A percentile compares a stretch with the other conserved stretches of the same genome.
Evolutionary conservation across 2,797 vertebrate species (phyloP).

Genomic region (Todus mexicanus): DNA sequence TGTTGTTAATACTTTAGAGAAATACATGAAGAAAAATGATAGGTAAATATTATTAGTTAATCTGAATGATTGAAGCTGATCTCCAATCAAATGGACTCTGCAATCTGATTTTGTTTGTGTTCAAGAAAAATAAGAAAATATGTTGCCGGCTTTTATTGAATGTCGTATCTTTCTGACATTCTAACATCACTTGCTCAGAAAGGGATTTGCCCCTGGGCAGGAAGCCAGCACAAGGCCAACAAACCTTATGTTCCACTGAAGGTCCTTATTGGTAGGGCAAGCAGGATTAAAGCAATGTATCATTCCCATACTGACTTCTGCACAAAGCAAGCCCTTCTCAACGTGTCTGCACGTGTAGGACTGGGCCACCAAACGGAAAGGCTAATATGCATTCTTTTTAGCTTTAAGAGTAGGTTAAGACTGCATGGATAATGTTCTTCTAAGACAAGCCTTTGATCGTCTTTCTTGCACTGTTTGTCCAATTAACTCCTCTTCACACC

Average conservation of each 20-base stretch:
- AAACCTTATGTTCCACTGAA: neutral
- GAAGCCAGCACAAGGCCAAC: neutral
- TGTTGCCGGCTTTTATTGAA: neutral
- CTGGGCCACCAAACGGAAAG: neutral
- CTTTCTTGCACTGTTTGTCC: neutral
- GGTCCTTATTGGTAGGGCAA: accelerated
- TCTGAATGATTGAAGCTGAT: neutral
- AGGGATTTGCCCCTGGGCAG: neutral
- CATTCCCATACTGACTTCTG: neutral
- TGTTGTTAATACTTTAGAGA: neutral
- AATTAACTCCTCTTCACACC: neutral
- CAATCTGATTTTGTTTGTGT: neutral
- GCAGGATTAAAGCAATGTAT: neutral
- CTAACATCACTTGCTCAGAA: neutral
- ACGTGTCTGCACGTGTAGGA: neutral
- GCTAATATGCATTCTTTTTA: neutral
- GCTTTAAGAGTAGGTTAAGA: neutral
- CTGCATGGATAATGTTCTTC: neutral
- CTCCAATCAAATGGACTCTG: neutral
- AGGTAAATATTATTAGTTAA: neutral
- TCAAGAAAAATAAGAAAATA: neutral
- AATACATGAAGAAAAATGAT: neutral
- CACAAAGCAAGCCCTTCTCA: neutral
- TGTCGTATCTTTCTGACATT: neutral
- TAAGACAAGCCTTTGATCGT: neutral